Base-by-base conservation (phyloP, 2,888 invertebrate species). In the Onchidella celtica region DNA sequence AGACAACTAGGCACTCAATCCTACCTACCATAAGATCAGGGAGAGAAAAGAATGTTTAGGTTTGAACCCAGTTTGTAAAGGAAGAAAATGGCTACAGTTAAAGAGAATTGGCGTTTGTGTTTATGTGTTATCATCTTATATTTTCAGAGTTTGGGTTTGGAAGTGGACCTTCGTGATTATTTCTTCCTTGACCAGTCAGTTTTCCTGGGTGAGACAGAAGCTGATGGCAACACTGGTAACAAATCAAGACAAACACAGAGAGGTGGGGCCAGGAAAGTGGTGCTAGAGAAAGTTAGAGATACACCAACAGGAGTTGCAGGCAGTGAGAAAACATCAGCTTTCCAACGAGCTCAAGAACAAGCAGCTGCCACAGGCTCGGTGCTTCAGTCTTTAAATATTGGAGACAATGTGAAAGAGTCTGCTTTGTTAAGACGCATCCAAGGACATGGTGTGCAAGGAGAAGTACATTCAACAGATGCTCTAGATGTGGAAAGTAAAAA, bases 61-160 rank as follows among this genome's bases (percentile, higher is more conserved):
- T n/a, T n/a, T n/a, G n/a, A n/a, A n/a, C n/a, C n/a, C n/a, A n/a
- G n/a, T n/a, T n/a, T n/a, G n/a, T n/a, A n/a, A n/a, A n/a, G n/a
- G n/a, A n/a, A n/a, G n/a, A n/a, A n/a, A n/a, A n/a, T n/a, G n/a
- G n/a, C n/a, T n/a, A n/a, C n/a, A n/a, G n/a, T n/a, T n/a, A n/a
- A n/a, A n/a, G n/a, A n/a, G n/a, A n/a, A n/a, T n/a, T n/a, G n/a
- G n/a, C n/a, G n/a, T n/a, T n/a, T n/a, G n/a, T n/a, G n/a, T n/a
- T n/a, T n/a, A n/a, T n/a, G n/a, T n/a, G n/a, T n/a, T n/a, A n/a
- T n/a, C n/a, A n/a, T n/a, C n/a, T n/a, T n/a, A 24, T 17, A 3
- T 63, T 87, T 88, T 59, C 83, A 92, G 92, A 91, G 91, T 81
- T 85, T 91, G 81, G 87, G 88, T n/a, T 87, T 90, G 36, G 84